Evolutionary conservation across 2,113 vertebrate species (phyloP).

Genomic region (Etia nguti): DNA sequence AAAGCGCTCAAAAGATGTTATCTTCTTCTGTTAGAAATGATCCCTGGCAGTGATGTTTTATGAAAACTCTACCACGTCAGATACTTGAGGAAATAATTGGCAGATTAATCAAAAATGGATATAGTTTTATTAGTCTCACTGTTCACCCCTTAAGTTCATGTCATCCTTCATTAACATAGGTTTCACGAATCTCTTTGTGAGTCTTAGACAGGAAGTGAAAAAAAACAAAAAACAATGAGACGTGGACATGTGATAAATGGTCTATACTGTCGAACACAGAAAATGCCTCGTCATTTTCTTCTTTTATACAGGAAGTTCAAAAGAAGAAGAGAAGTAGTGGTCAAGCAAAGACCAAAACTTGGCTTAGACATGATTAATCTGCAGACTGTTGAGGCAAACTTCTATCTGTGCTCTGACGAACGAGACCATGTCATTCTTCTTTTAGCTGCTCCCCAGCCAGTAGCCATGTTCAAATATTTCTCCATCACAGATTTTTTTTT

Average conservation of each 20-base stretch:
- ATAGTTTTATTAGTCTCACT: fast-evolving
- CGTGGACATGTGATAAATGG: neutral
- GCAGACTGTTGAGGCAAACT: neutral
- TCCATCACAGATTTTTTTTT: fast-evolving
- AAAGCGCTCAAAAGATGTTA: neutral
- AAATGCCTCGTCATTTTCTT: neutral
- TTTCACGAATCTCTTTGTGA: neutral
- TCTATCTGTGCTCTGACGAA: neutral
- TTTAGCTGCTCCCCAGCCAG: neutral
- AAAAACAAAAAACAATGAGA: neutral
- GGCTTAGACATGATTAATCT: constrained; percentile 6
- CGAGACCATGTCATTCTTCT: neutral
- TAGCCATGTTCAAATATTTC: neutral
- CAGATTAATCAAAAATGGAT: neutral
- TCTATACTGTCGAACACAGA: neutral
- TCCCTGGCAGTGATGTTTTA: neutral
- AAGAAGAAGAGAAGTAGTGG: constrained; percentile 14
- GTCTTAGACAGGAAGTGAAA: constrained; percentile 18
- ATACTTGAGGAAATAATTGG: neutral
- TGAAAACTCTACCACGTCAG: neutral
- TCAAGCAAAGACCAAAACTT: neutral
- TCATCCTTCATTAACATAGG: neutral
- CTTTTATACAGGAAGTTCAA: neutral
- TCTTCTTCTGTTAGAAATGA: neutral
- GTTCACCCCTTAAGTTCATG: neutral